A percentile compares a stretch with the other conserved stretches of the same genome.
phyloP scores from a whole-genome alignment of 1,140 invertebrate species.

The Gryllus bimaculatus region DNA sequence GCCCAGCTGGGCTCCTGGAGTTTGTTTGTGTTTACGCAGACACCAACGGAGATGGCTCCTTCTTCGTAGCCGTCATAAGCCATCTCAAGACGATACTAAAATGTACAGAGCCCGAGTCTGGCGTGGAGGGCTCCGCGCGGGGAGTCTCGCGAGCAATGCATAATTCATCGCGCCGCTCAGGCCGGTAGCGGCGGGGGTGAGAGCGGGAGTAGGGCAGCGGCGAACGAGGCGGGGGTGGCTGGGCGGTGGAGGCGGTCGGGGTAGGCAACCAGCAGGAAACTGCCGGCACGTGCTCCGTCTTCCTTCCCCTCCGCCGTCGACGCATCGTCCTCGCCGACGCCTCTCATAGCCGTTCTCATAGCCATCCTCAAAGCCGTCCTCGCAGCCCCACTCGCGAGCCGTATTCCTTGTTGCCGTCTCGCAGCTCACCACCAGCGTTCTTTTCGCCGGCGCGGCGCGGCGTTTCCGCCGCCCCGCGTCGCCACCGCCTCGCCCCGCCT shows the following conservation, averaged over 20 bases:
- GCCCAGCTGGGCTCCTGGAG: neutral
- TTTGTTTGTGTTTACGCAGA: conserved; percentile 1
- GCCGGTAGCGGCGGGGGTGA: neutral
- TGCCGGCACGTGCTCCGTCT: too few relatives aligned
- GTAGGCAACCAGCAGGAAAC: too few relatives aligned
- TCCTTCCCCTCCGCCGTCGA: too few relatives aligned
- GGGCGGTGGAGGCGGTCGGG: neutral
- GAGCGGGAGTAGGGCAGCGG: neutral
- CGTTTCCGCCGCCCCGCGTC: too few relatives aligned
- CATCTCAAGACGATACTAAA: conserved; percentile 1
- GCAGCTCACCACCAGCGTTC: too few relatives aligned
- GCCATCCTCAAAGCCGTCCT: too few relatives aligned
- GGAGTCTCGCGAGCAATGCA: neutral
- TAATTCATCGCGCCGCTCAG: neutral
- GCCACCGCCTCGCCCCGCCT: too few relatives aligned
- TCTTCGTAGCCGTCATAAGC: conserved; percentile 3
- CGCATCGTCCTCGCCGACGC: too few relatives aligned
- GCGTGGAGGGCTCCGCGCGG: neutral
- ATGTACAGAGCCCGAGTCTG: neutral
- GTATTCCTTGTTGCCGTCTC: too few relatives aligned
- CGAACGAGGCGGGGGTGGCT: neutral
- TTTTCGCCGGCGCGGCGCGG: too few relatives aligned
- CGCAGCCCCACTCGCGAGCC: too few relatives aligned
- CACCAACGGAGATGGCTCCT: neutral
- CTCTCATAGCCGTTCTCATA: too few relatives aligned